Evolutionary conservation across 2,797 vertebrate genomes (phyloP).

Genomic region (Thunnus albacares): DNA sequence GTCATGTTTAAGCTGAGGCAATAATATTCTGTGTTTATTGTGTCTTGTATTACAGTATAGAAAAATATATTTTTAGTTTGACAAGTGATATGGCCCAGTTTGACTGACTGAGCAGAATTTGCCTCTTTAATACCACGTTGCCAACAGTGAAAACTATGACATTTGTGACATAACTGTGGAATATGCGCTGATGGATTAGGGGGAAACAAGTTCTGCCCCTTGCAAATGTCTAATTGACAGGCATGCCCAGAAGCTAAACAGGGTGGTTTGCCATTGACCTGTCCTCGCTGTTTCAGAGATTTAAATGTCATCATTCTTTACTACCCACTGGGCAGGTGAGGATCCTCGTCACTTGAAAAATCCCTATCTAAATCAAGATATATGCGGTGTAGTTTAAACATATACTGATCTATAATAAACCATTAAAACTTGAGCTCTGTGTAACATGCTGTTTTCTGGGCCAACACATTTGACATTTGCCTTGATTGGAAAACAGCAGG

Average conservation of each 20-base stretch:
- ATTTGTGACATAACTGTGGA: constrained; percentile 22
- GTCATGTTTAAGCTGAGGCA: too few relatives aligned
- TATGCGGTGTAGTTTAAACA: too few relatives aligned
- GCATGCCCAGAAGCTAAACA: neutral
- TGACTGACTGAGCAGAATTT: constrained; percentile 4
- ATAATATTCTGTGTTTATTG: too few relatives aligned
- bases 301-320: neutral
- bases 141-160: constrained; percentile 21
- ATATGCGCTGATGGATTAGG: constrained; percentile 25
- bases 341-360: neutral
- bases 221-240: constrained; percentile 25
- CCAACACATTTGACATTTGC: constrained; percentile 3
- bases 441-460: neutral
- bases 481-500: constrained; percentile 13
- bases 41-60: neutral
- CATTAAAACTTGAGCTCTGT: neutral
- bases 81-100: neutral
- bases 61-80: neutral
- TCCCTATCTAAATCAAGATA: neutral
- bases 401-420: neutral
- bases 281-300: neutral
- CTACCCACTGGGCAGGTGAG: neutral
- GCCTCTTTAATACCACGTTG: neutral
- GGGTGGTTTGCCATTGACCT: constrained; percentile 4
- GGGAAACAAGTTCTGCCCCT: neutral